phyloP scores from a whole-genome alignment of 2,797 vertebrate genomes.

The Galago senegalensis region DNA sequence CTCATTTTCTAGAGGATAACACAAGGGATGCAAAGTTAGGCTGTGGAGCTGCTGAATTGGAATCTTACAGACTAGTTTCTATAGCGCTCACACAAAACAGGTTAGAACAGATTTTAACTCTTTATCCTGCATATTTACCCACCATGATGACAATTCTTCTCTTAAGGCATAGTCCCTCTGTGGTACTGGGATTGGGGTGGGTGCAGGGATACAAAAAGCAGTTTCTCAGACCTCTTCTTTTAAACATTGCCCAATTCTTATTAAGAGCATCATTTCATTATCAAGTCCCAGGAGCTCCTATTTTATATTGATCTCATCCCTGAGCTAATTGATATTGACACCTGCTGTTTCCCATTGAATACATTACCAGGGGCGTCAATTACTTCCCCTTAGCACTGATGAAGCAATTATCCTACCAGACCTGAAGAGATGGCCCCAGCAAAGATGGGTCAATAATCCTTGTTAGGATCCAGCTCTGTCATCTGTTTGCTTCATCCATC shows the following conservation, averaged over 20 bases:
- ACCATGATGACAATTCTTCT: not conserved
- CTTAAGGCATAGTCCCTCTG: not conserved
- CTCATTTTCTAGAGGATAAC: not conserved
- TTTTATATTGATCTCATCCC: slow-evolving; percentile 30
- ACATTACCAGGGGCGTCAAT: not conserved
- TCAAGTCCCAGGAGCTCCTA: not conserved
- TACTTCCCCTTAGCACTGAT: not conserved
- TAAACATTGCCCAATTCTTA: not conserved
- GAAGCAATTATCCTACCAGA: slow-evolving; percentile 27
- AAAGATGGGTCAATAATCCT: not conserved
- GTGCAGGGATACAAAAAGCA: not conserved
- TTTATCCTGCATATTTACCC: not conserved
- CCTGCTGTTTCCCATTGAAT: not conserved
- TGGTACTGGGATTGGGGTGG: not conserved
- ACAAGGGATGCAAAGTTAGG: not conserved
- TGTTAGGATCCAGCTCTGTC: not conserved
- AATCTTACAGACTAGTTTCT: not conserved
- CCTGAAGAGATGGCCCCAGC: not conserved
- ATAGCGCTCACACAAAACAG: not conserved
- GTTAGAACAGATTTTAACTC: not conserved
- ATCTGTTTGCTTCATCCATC: not conserved
- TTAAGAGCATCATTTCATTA: slow-evolving; percentile 44
- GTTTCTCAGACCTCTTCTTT: slow-evolving; percentile 5
- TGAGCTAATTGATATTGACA: slow-evolving; percentile 8
- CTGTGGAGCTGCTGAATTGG: not conserved